These are phyloP conservation scores for Dorcus hopei DNA, from an alignment of 2,888 invertebrate species.

Conservation along the genomic window DNA sequence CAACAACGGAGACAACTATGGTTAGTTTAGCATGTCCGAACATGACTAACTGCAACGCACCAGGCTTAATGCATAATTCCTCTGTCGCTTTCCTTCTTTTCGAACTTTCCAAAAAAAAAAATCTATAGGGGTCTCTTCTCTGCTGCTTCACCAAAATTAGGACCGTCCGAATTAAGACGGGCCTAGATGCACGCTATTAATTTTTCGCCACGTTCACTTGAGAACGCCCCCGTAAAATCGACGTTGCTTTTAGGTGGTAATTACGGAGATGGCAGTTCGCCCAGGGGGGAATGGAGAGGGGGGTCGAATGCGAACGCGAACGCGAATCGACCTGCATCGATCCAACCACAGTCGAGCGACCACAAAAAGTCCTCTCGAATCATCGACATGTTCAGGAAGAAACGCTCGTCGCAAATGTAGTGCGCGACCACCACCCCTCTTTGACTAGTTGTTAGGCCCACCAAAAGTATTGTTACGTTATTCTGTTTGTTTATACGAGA, in stretches of 20 bases:
- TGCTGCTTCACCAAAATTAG: constrained; percentile 3
- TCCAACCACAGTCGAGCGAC: constrained; percentile 48
- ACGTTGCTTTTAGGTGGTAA: constrained; percentile 13
- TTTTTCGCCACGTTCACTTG: no score
- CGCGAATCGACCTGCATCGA: constrained; percentile 31
- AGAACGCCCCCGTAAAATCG: no score
- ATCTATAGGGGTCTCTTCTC: not conserved
- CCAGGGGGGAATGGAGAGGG: constrained; percentile 30
- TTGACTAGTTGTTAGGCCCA: not conserved
- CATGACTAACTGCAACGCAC: constrained; percentile 1
- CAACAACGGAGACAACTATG: constrained; percentile 43
- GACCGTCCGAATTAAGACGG: constrained; percentile 1
- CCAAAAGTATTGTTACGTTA: constrained; percentile 6
- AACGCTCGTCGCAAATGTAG: constrained; percentile 30
- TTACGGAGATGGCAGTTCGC: constrained; percentile 21
- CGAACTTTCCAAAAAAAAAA: not conserved
- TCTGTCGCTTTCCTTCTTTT: not conserved
- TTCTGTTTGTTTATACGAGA: not conserved
- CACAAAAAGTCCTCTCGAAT: constrained; percentile 61
- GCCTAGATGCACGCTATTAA: no score
- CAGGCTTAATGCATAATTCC: not conserved
- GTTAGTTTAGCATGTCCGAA: constrained; percentile 38
- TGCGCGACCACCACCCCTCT: not conserved
- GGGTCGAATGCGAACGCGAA: constrained; percentile 26
- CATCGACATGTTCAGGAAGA: constrained; percentile 58